Evolutionary conservation across 2,888 invertebrate genomes (phyloP), one percentile per base, ranked within the genome.

Genomic region (Lasius platythorax): DNA sequence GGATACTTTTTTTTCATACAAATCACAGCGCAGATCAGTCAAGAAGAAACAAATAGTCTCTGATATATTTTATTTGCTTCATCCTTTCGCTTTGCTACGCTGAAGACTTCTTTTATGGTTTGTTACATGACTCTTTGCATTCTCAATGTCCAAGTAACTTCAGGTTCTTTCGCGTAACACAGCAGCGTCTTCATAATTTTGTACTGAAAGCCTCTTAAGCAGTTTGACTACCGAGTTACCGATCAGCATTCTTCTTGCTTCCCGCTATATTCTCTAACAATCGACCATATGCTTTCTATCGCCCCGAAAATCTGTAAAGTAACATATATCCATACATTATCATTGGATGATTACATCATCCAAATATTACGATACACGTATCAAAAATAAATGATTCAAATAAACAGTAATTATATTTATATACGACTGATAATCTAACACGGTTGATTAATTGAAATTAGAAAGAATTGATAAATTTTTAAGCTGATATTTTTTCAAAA

Each of bases 241-340:
- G 2, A 46, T 89, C 68, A 88, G 37, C 88, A 89, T 30, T 53
- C 79, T 12, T 83, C 37, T 40, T 83, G 56, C 37, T 81, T 82
- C 8, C 30, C 83, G 0, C 50, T 40, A 23, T 90, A 92, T 33
- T 86, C 83, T 50, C 67, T 85, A 43, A 91, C 37, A 56, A 92
- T 91, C n/a, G 88, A 76, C 40, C 81, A 56, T 8, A 85, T 37
- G 74, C 91, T 92, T 61, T 92, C 89, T 28, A 82, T 63, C 1
- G 79, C 79, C 33, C 92, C 92, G 53, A 89, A 89, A 70, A 90
- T 50, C 93, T 93, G 66, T 15, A 28, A 73, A 53, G 33, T 30
- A 72, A 78, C 6, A 68, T 2, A 8, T 3, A 23, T 0, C 23
- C 23, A 23, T 23, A 23, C 23, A 23, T 23, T 23, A 23, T 23